Evolutionary conservation across 2,888 invertebrate genomes (phyloP), one percentile per base, ranked within the genome.

Genomic region (Acrocera orbiculus): DNA sequence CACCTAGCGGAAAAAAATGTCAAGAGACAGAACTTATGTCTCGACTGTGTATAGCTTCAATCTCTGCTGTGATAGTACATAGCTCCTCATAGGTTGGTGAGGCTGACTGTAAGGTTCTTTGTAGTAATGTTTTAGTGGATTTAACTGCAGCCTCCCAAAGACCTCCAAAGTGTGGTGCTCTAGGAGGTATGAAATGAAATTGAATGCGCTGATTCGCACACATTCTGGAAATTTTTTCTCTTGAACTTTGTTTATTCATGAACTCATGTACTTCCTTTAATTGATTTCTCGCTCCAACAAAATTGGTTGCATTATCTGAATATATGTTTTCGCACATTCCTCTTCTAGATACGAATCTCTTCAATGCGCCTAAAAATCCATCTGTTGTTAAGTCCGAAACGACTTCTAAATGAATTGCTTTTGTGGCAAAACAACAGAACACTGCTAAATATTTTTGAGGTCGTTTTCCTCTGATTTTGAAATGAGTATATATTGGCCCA

Each of bases 341-440:
- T 14, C 39, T 14, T 10, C 42, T 16, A 6, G 29, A 26, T 8
- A 36, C 34, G 19, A 44, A 39, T 19, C 38, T 16, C 27, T 33
- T 33, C 17, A 42, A 37, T 8, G 38, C 35, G 19, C 30, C 43
- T 14, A 42, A 27, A 30, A 42, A 42, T 13, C 30, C 39, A 6
- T 37, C 38, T 3, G 19, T 24, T 11, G 25, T 16, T 14, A 32
- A 10, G n/a, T 32, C 32, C 7, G 36, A 29, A 16, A 38, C 36
- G 11, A 36, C 17, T 25, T 41, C 41, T 14, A 41, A 24, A 27
- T 42, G 41, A 11, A 41, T 25, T 8, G 40, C 41, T 29, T 40
- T 42, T 20, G 36, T 40, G 11, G 35, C 25, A 15, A 42, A 27
- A 20, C 39, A 41, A 22, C 35, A 27, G 28, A 41, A 43, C 17